A percentile compares a stretch with the other conserved stretches of the same genome.
phyloP scores from a whole-genome alignment of 2,113 vertebrate species.

The Myodes glareolus region DNA sequence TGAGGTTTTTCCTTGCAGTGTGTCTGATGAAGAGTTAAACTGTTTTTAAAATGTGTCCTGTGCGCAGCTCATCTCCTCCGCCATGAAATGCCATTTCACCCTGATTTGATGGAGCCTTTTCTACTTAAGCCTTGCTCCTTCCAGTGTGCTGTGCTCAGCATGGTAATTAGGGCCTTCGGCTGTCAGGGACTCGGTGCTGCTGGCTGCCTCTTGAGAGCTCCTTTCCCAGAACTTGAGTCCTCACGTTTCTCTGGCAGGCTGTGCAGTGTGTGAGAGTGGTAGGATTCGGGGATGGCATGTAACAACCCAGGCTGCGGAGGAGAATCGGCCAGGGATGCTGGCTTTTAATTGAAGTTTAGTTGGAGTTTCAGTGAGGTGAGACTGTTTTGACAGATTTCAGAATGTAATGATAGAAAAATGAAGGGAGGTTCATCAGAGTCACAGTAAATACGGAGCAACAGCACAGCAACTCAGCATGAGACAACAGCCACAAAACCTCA shows the following conservation, averaged over 20 bases:
- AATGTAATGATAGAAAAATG: slow-evolving; percentile 73
- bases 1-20: slow-evolving; percentile 15
- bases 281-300: background rate
- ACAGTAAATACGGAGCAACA: slow-evolving; percentile 62
- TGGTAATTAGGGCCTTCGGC: slow-evolving; percentile 82
- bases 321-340: slow-evolving; percentile 45
- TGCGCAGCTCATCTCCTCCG: slow-evolving; percentile 63
- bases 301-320: background rate
- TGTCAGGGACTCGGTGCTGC: slow-evolving; percentile 68
- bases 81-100: slow-evolving; percentile 73
- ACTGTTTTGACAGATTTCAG: slow-evolving; percentile 79
- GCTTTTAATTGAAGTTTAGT: slow-evolving; percentile 74
- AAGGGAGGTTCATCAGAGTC: slow-evolving; percentile 66
- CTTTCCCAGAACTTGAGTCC: slow-evolving; percentile 51
- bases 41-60: slow-evolving; percentile 66
- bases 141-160: slow-evolving; percentile 81
- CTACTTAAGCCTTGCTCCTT: slow-evolving; percentile 70
- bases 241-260: slow-evolving; percentile 37
- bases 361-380: slow-evolving; percentile 79
- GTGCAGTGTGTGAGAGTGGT: background rate
- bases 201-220: slow-evolving; percentile 79
- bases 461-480: slow-evolving; percentile 59
- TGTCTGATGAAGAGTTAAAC: slow-evolving; percentile 75
- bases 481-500: slow-evolving; percentile 45
- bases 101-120: slow-evolving; percentile 74